A percentile compares a stretch with the other conserved stretches of the same genome.
Evolutionary conservation across 2,797 vertebrate species (phyloP).

Genomic region (Spheniscus humboldti): DNA sequence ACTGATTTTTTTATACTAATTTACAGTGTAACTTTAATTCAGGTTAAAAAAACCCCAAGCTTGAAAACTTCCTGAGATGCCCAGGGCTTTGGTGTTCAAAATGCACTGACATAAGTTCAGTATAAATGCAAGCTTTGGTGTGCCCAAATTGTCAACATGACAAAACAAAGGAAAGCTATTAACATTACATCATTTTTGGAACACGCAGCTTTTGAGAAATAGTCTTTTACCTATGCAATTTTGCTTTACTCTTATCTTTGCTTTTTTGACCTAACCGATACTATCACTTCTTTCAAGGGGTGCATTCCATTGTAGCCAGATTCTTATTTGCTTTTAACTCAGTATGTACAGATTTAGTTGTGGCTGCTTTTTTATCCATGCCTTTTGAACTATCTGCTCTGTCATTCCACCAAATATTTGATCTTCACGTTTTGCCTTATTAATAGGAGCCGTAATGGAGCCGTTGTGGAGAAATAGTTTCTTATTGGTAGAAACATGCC

Average conservation of each 20-base stretch:
- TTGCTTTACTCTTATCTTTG: background rate
- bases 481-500: background rate
- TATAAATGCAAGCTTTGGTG: background rate
- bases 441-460: background rate
- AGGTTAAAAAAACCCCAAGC: background rate
- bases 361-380: background rate
- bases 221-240: background rate
- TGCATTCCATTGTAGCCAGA: background rate
- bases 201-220: background rate
- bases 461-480: background rate
- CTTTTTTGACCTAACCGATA: background rate
- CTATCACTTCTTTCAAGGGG: background rate
- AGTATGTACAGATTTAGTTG: background rate
- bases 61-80: conserved; percentile 4
- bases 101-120: background rate
- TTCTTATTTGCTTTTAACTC: background rate
- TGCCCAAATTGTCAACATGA: background rate
- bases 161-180: background rate
- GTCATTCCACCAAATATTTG: background rate
- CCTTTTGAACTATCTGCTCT: background rate
- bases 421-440: background rate
- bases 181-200: background rate
- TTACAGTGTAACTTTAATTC: conserved; percentile 43
- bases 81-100: background rate
- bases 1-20: conserved; percentile 62